phyloP scores from a whole-genome alignment of 2,113 vertebrate genomes.

The Hippocampus guttulatus region DNA sequence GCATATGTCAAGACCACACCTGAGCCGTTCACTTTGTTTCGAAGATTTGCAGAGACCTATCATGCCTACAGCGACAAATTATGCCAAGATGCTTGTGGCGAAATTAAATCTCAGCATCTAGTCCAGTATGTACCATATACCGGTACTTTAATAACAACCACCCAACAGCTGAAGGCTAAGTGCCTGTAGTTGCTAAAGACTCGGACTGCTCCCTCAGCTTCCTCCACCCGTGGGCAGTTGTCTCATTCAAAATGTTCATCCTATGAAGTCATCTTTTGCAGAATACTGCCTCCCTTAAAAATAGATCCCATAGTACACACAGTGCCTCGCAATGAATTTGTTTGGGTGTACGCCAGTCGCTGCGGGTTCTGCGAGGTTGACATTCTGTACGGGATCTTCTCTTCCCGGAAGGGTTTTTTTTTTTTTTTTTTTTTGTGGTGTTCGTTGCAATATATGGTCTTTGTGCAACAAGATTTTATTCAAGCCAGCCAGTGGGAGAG shows the following conservation, averaged over 20 bases:
- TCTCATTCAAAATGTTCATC: conserved; percentile 10
- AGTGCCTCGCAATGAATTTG: background rate
- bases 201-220: background rate
- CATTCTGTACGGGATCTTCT: background rate
- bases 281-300: conserved; percentile 1
- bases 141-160: background rate
- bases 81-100: background rate
- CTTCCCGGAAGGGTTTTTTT: background rate
- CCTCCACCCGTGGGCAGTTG: conserved; percentile 1
- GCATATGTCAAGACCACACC: no score
- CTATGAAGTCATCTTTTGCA: conserved; percentile 6
- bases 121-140: background rate
- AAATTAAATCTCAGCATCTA: background rate
- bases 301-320: conserved; percentile 1
- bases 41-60: no score
- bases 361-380: background rate
- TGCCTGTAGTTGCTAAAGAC: background rate
- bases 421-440: no score
- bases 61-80: background rate
- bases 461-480: background rate
- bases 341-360: conserved; percentile 2
- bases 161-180: background rate
- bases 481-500: background rate
- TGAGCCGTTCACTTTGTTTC: no score
- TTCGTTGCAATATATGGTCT: background rate